Base-by-base conservation (phyloP, 1,140 invertebrate species). In the Eumaeus atala region DNA sequence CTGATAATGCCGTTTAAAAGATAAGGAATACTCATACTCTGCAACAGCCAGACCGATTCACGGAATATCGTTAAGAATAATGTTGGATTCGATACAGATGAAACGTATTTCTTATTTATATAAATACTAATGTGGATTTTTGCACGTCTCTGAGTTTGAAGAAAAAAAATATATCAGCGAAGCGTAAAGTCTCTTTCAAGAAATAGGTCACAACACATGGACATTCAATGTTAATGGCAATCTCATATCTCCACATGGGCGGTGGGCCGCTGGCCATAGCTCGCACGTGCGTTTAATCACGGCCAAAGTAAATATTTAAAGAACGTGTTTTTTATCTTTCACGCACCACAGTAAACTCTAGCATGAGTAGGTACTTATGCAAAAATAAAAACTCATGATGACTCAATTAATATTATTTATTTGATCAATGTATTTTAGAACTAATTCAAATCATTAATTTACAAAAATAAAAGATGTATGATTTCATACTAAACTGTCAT, bases 231-330 rank as follows among this genome's bases (percentile, higher is more conserved):
- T 52, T 62, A 62, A 59, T 67, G 58, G 58, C 62, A 68, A 61
- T 69, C 63, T 58, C 38, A 56, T 59, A 67, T 63, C 54, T 33
- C 48, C 56, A 64, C 66, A 70, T 65, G 65, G 40, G 57, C 49
- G 56, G 35, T 17, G 14, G n/a, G 51, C 48, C 74, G 69, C 78
- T 79, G 77, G 74, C 12, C 40, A 12, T 17, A 17, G 12, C 12
- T 42, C 76, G 70, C 82, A 85, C 82, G 77, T 81, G 82, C 70
- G 66, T 71, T 66, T 75, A 76, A 79, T 84, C 77, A 75, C 52
- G 59, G 62, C 51, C 52, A 60, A 63, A 52, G 59, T 62, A 54
- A 55, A 58, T 37, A 28, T 17, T 14, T 28, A 40, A 59, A 67
- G 66, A 63, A 72, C 62, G 59, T 56, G 58, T 54, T 56, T 67